Evolutionary conservation across 2,113 vertebrate genomes (phyloP).

Genomic region (Cynocephalus volans): DNA sequence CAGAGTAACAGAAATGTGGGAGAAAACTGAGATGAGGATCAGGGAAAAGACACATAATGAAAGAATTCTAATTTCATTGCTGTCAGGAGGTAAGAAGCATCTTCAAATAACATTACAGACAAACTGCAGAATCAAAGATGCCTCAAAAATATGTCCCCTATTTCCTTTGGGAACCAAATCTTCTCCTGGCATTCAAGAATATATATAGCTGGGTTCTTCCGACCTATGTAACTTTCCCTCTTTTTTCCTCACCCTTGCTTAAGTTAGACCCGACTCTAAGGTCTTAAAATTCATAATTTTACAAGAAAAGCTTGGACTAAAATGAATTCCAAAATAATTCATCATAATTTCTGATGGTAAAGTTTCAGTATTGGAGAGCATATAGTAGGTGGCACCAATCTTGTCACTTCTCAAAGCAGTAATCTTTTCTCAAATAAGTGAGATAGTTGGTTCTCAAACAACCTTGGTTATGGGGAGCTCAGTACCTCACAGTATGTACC

Average conservation of each 20-base stretch:
- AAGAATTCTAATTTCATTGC: neutral
- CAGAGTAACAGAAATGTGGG: neutral
- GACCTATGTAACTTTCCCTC: neutral
- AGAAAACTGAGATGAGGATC: neutral
- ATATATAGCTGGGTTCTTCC: neutral
- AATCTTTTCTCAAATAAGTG: neutral
- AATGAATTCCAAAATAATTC: neutral
- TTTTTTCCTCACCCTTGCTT: neutral
- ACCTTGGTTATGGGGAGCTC: neutral
- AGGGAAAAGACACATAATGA: neutral
- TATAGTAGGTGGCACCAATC: neutral
- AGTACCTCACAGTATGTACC: neutral
- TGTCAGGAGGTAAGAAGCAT: neutral
- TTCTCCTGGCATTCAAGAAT: neutral
- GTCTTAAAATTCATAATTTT: neutral
- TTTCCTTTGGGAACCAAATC: neutral
- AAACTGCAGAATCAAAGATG: neutral
- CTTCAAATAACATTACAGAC: neutral
- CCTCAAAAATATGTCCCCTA: neutral
- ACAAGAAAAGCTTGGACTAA: neutral
- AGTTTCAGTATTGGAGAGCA: neutral
- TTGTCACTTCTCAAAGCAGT: neutral
- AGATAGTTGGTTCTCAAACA: neutral
- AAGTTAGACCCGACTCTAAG: neutral
- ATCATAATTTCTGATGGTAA: neutral